Conservation (phyloP, 2,113 vertebrate genomes). For the Serilophus lunatus region DNA sequence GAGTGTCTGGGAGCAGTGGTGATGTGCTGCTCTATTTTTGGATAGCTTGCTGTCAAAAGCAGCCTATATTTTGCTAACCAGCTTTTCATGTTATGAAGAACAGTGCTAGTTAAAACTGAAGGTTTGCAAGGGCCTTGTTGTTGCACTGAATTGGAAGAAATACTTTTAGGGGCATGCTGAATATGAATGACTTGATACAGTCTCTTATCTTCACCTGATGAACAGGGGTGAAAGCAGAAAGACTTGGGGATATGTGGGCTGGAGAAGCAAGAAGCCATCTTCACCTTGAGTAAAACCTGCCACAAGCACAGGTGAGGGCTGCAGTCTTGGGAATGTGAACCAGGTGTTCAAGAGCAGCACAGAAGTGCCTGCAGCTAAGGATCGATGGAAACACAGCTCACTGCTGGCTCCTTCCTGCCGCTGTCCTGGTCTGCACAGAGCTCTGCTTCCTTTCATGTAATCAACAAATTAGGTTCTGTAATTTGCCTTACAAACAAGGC, state of each 20-base stretch:
- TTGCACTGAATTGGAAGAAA: neutral
- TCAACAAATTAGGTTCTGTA: conserved; percentile 26
- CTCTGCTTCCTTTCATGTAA: neutral
- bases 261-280: neutral
- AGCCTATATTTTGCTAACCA: neutral
- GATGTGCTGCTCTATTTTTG: neutral
- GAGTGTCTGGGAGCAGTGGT: neutral
- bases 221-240: neutral
- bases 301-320: neutral
- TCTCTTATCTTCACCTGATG: neutral
- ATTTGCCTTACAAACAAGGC: conserved; percentile 8
- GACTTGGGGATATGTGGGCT: neutral
- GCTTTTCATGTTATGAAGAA: neutral
- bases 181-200: neutral
- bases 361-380: neutral
- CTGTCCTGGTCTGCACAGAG: neutral
- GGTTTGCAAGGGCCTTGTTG: neutral
- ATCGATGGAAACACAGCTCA: neutral
- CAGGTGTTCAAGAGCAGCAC: neutral
- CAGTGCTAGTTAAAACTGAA: neutral
- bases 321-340: rapidly evolving
- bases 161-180: neutral
- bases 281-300: neutral
- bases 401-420: neutral
- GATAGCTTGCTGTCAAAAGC: neutral